Evolutionary conservation across 2,797 vertebrate species (phyloP).

Genomic region (Ataeniobius toweri): DNA sequence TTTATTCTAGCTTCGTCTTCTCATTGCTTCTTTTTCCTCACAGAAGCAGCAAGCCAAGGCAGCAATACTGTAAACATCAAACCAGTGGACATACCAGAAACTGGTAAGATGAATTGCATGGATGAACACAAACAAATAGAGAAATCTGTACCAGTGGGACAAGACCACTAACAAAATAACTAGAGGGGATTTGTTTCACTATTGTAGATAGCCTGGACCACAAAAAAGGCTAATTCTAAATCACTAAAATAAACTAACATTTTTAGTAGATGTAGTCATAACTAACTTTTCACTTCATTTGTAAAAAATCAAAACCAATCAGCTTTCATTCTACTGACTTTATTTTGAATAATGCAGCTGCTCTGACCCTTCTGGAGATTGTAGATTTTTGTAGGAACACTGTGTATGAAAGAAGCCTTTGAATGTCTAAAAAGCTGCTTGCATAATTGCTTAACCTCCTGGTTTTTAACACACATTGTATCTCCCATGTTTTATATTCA

Average conservation of each 20-base stretch:
- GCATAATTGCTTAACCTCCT: conserved; percentile 6
- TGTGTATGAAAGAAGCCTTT: background rate
- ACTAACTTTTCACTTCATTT: conserved; percentile 35
- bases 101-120: conserved; percentile 78
- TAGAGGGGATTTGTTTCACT: background rate
- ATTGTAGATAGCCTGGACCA: background rate
- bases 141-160: background rate
- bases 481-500: conserved; percentile 24
- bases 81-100: conserved; percentile 80
- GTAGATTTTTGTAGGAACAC: conserved; percentile 15
- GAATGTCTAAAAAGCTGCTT: conserved; percentile 5
- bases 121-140: background rate
- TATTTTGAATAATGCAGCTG: background rate
- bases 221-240: background rate
- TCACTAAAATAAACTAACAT: conserved; percentile 51
- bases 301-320: conserved; percentile 12
- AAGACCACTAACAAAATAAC: background rate
- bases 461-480: conserved; percentile 39
- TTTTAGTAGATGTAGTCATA: conserved; percentile 17
- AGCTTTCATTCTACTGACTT: conserved; percentile 31
- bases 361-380: background rate
- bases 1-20: background rate
- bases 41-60: conserved; percentile 70
- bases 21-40: conserved; percentile 23
- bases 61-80: conserved; percentile 73